phyloP scores from a whole-genome alignment of 23 tunicate genomes.

The Trididemnum miniatum region DNA sequence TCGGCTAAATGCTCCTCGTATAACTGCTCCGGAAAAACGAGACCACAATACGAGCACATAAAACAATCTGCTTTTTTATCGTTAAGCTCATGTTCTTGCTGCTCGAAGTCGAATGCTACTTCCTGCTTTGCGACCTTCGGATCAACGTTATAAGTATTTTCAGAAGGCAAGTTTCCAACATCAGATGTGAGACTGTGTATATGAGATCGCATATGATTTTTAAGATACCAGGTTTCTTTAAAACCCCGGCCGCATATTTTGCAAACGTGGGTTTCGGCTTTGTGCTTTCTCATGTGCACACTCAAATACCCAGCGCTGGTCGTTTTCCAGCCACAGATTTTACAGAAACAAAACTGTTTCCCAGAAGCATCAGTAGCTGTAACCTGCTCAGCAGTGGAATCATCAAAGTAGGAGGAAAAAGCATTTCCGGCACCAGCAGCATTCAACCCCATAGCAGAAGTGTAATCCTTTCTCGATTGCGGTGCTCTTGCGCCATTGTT shows the following conservation, averaged over 20 bases:
- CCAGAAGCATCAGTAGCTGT: background rate
- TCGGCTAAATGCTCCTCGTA: constrained; percentile 1
- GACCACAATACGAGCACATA: constrained; percentile 34
- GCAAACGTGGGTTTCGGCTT: constrained; percentile 62
- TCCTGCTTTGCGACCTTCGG: background rate
- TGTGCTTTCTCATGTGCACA: constrained; percentile 73
- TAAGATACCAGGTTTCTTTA: constrained; percentile 70
- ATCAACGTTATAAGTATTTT: background rate
- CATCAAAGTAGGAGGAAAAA: background rate
- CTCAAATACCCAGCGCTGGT: constrained; percentile 66
- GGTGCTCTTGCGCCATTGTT: constrained; percentile 22
- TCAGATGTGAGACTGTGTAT: constrained; percentile 31
- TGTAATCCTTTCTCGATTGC: background rate
- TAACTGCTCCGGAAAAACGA: constrained; percentile 7
- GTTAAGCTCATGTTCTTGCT: background rate
- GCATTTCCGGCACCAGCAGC: background rate
- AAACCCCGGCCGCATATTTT: constrained; percentile 55
- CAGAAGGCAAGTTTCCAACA: background rate
- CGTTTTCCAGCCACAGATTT: constrained; percentile 65
- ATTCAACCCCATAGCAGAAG: background rate
- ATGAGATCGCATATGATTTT: constrained; percentile 70
- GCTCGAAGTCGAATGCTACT: background rate
- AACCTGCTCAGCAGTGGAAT: background rate
- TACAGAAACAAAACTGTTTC: constrained; percentile 27
- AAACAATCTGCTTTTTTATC: constrained; percentile 11